Conservation (phyloP, 1,140 invertebrate genomes). For the Drosophila micromelanica region DNA sequence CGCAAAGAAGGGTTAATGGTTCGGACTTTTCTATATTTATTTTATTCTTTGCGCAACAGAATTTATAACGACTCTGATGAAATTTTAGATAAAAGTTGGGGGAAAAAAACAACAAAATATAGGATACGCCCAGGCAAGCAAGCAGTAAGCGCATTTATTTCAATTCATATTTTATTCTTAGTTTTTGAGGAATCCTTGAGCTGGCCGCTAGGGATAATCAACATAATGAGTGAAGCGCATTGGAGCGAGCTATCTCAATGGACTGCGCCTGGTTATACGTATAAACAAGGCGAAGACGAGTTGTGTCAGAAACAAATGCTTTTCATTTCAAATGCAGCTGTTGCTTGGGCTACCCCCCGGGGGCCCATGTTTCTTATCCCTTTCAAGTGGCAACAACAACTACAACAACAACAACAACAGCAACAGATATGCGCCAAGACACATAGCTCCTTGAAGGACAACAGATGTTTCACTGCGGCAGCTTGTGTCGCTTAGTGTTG, state of each 20-base stretch:
- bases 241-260: slow-evolving; percentile 69
- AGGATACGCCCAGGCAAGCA: slow-evolving; percentile 19
- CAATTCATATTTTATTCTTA: slow-evolving; percentile 74
- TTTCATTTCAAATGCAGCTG: slow-evolving; percentile 82
- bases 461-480: slow-evolving; percentile 61
- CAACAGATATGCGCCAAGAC: slow-evolving; percentile 30
- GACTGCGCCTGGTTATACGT: slow-evolving; percentile 32
- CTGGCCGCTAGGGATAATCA: slow-evolving; percentile 74
- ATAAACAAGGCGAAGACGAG: slow-evolving; percentile 66
- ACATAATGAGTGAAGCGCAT: slow-evolving; percentile 80
- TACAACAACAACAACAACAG: slow-evolving; percentile 10
- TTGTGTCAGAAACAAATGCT: slow-evolving; percentile 82
- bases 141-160: slow-evolving; percentile 79
- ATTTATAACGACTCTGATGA: slow-evolving; percentile 79
- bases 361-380: slow-evolving; percentile 62
- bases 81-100: slow-evolving; percentile 37
- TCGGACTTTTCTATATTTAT: slow-evolving; percentile 34
- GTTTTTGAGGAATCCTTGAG: slow-evolving; percentile 44
- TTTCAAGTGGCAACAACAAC: slow-evolving; percentile 21
- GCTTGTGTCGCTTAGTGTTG: slow-evolving; percentile 70
- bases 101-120: slow-evolving; percentile 1
- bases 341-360: slow-evolving; percentile 68
- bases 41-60: slow-evolving; percentile 28
- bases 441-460: slow-evolving; percentile 64
- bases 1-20: slow-evolving; percentile 79